These are phyloP conservation scores for Eriosoma lanigerum DNA, from an alignment of 1,140 invertebrate genomes.

Conservation along the genomic window DNA sequence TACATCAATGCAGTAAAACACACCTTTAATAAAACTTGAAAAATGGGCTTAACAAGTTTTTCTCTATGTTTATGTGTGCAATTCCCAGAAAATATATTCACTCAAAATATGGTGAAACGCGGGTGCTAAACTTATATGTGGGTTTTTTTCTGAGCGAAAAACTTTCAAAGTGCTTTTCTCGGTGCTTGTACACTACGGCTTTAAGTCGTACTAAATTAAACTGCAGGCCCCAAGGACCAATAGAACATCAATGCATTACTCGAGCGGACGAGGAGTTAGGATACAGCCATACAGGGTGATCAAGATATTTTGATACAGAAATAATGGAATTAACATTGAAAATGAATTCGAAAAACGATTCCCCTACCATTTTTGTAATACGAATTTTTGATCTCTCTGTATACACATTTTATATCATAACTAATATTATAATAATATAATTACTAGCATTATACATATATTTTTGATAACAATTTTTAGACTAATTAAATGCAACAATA, in stretches of 20 bases:
- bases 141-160: slow-evolving; percentile 6
- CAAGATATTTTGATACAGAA: no score
- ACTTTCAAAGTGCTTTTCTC: slow-evolving; percentile 20
- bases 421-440: no score
- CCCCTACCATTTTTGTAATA: no score
- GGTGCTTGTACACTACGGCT: not conserved
- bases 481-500: no score
- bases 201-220: slow-evolving; percentile 2
- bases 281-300: no score
- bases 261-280: no score
- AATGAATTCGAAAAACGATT: no score
- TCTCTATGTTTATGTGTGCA: slow-evolving; percentile 10
- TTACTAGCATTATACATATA: no score
- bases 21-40: slow-evolving; percentile 29
- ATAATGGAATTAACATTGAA: no score
- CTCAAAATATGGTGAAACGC: not conserved
- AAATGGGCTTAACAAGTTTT: slow-evolving; percentile 36
- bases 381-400: no score
- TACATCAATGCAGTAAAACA: slow-evolving; percentile 12
- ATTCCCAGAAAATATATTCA: slow-evolving; percentile 7
- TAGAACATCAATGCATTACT: not conserved
- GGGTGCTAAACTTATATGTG: not conserved
- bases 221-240: not conserved
- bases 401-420: no score
- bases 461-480: no score